These are phyloP conservation scores for Phoebastria nigripes DNA, from an alignment of 2,797 vertebrate species.

Conservation along the genomic window DNA sequence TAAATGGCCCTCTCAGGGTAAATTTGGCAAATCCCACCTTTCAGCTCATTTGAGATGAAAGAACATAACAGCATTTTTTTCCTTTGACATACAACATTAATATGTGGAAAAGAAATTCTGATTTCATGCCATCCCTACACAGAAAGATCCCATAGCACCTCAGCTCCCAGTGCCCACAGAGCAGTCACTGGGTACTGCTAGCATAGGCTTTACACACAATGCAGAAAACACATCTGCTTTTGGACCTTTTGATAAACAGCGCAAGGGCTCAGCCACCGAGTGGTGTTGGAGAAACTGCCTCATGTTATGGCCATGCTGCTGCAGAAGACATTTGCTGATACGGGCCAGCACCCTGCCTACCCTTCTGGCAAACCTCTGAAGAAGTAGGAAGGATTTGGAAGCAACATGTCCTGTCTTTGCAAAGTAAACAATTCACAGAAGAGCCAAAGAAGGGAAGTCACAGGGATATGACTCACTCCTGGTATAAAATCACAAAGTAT, in stretches of 20 bases:
- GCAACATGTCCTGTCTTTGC: background rate
- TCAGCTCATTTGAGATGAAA: background rate
- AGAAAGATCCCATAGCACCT: background rate
- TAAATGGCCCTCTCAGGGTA: background rate
- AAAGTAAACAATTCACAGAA: conserved; percentile 43
- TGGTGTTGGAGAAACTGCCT: background rate
- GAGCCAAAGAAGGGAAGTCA: conserved; percentile 1
- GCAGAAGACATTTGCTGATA: background rate
- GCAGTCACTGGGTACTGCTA: background rate
- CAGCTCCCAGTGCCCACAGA: background rate
- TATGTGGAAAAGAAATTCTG: background rate
- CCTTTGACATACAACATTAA: background rate
- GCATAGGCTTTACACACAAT: background rate
- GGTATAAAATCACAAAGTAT: background rate
- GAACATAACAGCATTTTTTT: background rate
- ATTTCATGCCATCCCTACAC: background rate
- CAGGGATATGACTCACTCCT: background rate
- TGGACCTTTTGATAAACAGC: background rate
- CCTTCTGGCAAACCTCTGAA: background rate
- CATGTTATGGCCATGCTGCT: background rate
- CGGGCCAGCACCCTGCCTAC: background rate
- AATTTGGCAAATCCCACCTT: background rate
- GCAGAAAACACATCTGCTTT: background rate
- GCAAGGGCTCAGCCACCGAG: background rate
- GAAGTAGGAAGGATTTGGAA: background rate